Conservation (phyloP, 2,113 vertebrate genomes). For the Trichomycterus rosablanca region DNA sequence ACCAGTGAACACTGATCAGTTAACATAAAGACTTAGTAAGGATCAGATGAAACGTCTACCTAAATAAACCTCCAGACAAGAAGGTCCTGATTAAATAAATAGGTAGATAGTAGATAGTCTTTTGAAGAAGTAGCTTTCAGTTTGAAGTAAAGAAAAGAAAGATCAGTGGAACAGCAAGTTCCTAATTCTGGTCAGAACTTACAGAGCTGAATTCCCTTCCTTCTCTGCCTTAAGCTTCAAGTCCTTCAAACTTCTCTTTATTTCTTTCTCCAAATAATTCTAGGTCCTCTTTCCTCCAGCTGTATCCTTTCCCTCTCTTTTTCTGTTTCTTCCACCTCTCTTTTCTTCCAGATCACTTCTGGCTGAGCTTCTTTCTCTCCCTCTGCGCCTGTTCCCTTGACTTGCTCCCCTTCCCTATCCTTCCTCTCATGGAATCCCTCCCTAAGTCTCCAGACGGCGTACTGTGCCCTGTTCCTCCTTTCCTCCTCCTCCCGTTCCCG, state of each 20-base stretch:
- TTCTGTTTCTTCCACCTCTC: conserved; percentile 57
- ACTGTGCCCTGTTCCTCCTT: conserved; percentile 57
- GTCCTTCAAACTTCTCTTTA: conserved; percentile 39
- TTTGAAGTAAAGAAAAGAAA: neutral
- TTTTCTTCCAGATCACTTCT: conserved; percentile 69
- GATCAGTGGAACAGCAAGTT: conserved; percentile 1
- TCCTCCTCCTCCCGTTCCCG: conserved; percentile 54
- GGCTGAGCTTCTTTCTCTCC: conserved; percentile 47
- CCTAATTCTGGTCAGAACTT: conserved; percentile 12
- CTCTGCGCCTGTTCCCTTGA: conserved; percentile 47
- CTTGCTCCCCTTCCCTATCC: conserved; percentile 50
- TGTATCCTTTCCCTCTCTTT: conserved; percentile 54
- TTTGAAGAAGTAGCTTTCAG: too few relatives aligned
- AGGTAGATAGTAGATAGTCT: too few relatives aligned
- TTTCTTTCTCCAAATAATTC: conserved; percentile 66
- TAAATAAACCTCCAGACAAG: neutral
- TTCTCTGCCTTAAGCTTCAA: conserved; percentile 8
- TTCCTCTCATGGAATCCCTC: conserved; percentile 72
- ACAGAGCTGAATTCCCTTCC: neutral
- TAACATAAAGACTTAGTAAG: too few relatives aligned
- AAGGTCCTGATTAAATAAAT: neutral
- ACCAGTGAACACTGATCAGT: too few relatives aligned
- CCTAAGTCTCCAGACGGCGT: conserved; percentile 70
- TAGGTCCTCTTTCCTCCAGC: conserved; percentile 59
- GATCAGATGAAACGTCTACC: too few relatives aligned